Percentiles rank a stretch among this genome's conserved stretches.
phyloP scores from a whole-genome alignment of 2,797 vertebrate species.

The Corythornis leucogaster region DNA sequence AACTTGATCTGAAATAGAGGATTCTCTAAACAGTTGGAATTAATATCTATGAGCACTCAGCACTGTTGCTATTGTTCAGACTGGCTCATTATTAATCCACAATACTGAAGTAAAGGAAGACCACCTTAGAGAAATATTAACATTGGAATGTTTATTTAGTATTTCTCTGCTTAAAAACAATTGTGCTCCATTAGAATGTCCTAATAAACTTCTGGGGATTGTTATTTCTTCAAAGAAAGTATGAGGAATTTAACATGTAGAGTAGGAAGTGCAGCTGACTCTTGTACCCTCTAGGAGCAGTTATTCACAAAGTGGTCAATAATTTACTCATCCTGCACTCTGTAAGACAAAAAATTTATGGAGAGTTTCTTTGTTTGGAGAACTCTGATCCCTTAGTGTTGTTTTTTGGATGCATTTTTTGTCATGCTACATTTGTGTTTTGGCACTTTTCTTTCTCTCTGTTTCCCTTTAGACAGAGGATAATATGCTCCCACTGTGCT shows the following conservation, averaged over 20 bases:
- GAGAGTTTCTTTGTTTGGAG: neutral
- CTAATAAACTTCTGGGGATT: slow-evolving; percentile 65
- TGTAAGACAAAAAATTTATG: neutral
- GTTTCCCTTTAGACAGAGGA: neutral
- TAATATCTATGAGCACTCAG: neutral
- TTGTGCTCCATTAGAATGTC: slow-evolving; percentile 43
- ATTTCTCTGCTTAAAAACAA: slow-evolving; percentile 16
- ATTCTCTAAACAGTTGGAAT: slow-evolving; percentile 11
- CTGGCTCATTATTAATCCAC: neutral
- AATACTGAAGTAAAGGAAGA: slow-evolving; percentile 15
- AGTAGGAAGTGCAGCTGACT: neutral
- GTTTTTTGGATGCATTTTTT: neutral
- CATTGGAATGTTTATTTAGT: slow-evolving; percentile 48
- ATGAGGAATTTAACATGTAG: neutral
- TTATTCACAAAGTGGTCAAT: neutral
- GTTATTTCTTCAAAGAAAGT: slow-evolving; percentile 58
- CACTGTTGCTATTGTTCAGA: slow-evolving; percentile 4
- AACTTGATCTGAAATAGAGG: neutral
- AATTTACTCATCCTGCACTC: neutral
- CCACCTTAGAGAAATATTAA: slow-evolving; percentile 36
- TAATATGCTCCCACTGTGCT: neutral
- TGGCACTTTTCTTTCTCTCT: neutral
- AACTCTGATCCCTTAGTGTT: neutral
- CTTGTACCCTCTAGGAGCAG: neutral
- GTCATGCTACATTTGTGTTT: neutral